These are phyloP conservation scores for Iguana delicatissima DNA, from an alignment of 2,797 vertebrate species.

Conservation along the genomic window DNA sequence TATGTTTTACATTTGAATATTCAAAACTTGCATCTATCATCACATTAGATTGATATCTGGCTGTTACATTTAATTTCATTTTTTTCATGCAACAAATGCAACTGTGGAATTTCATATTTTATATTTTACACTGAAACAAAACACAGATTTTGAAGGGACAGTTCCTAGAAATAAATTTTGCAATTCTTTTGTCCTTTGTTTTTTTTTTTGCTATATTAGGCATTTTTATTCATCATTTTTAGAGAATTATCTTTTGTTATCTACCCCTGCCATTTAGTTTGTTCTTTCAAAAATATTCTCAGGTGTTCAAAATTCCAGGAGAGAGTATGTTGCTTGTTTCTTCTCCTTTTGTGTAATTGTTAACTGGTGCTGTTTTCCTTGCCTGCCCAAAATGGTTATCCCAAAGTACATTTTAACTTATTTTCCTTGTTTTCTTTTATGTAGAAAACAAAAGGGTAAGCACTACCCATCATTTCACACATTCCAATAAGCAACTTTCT, in stretches of 20 bases:
- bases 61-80: neutral
- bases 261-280: neutral
- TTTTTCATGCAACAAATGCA: neutral
- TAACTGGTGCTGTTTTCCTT: neutral
- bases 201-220: neutral
- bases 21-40: neutral
- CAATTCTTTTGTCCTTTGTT: neutral
- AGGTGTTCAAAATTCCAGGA: neutral
- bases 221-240: constrained; percentile 5
- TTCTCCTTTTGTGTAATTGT: neutral
- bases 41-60: neutral
- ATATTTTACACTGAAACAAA: neutral
- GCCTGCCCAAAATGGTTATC: neutral
- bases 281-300: neutral
- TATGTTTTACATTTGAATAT: neutral
- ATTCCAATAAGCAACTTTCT: constrained; percentile 9
- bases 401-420: neutral
- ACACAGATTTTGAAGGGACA: neutral
- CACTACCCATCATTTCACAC: neutral
- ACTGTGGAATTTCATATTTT: neutral
- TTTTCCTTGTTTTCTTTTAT: neutral
- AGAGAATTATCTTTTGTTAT: neutral
- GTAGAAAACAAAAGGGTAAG: neutral
- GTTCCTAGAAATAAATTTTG: neutral
- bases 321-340: neutral